Conservation (phyloP, 2,888 invertebrate species). For the Arrhopalites spinosus region DNA sequence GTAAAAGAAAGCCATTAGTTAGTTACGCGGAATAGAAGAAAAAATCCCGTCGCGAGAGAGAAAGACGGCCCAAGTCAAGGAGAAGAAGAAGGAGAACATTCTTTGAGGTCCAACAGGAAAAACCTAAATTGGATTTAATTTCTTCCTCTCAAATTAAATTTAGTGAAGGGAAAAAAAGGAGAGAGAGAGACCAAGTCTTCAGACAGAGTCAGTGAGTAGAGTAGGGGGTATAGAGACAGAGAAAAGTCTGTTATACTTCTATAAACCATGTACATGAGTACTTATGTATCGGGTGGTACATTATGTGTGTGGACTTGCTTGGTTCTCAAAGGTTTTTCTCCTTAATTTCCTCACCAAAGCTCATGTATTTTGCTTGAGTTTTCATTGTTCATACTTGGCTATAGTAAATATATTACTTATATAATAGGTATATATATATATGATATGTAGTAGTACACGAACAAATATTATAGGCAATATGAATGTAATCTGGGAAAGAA, state of each 20-base stretch:
- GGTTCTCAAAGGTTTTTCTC: conserved; percentile 18
- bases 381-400: conserved; percentile 10
- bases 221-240: neutral
- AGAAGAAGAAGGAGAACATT: conserved; percentile 23
- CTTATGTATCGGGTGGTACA: neutral
- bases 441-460: neutral
- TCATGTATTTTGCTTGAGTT: conserved; percentile 5
- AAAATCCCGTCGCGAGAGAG: neutral
- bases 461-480: neutral
- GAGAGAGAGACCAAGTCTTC: conserved; percentile 14
- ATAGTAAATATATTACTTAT: no score
- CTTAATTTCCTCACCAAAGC: conserved; percentile 6
- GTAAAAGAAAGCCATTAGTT: conserved; percentile 36
- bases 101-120: conserved; percentile 45
- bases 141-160: conserved; percentile 48
- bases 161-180: conserved; percentile 37
- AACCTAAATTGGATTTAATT: conserved; percentile 49
- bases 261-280: neutral
- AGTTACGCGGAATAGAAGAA: conserved; percentile 32
- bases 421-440: no score
- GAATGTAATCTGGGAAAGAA: conserved; percentile 23
- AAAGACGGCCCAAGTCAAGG: conserved; percentile 16
- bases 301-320: conserved; percentile 1
- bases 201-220: conserved; percentile 6
- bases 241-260: neutral